Percentiles rank a stretch among this genome's conserved stretches.
Conservation (phyloP, 2,797 vertebrate genomes). For the Acanthiza pusilla region DNA sequence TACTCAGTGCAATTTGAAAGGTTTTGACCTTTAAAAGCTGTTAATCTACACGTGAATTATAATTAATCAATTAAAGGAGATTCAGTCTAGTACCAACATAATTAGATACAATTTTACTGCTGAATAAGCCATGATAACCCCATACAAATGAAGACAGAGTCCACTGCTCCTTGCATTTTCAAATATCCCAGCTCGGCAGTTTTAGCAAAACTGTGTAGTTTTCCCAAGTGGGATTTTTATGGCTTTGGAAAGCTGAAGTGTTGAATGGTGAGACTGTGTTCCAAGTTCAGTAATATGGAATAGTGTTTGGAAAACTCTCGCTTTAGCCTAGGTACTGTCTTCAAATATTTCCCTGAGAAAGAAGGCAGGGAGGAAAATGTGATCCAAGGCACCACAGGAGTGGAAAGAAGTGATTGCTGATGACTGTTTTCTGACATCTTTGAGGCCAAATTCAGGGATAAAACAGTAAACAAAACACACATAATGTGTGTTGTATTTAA, state of each 20-base stretch:
- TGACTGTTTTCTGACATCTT: conserved; percentile 46
- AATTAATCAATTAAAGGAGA: conserved; percentile 72
- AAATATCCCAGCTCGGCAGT: neutral
- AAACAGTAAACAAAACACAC: conserved; percentile 64
- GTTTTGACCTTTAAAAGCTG: conserved; percentile 68
- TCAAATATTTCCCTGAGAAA: neutral
- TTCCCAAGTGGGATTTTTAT: neutral
- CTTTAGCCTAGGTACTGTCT: neutral
- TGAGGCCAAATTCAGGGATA: conserved; percentile 49
- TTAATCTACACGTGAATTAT: conserved; percentile 65
- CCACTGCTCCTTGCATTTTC: conserved; percentile 8
- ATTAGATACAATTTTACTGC: conserved; percentile 64
- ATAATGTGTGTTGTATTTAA: conserved; percentile 70
- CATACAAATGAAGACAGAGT: conserved; percentile 30
- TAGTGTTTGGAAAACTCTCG: neutral
- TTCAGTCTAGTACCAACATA: conserved; percentile 70
- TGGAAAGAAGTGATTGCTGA: conserved; percentile 47
- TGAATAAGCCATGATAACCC: conserved; percentile 27
- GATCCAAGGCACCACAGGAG: conserved; percentile 31
- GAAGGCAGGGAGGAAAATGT: neutral
- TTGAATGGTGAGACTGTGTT: neutral
- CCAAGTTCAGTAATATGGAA: neutral
- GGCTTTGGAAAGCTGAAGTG: neutral
- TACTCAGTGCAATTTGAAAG: conserved; percentile 61
- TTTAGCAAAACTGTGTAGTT: neutral